Base-by-base conservation (phyloP, 2,113 vertebrate species). In the Lagopus leucura region DNA sequence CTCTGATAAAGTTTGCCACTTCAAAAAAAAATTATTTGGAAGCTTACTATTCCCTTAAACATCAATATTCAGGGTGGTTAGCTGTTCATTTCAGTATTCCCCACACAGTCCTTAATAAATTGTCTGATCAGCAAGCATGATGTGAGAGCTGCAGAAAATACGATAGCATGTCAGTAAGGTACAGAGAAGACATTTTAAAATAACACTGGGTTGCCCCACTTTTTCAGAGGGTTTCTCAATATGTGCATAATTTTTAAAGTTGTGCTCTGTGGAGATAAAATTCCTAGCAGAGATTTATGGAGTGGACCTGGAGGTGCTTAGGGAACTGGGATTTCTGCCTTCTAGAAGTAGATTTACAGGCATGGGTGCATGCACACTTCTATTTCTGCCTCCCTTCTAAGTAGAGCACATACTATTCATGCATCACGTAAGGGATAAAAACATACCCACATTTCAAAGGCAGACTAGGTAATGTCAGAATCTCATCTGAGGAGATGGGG, bases 61-160 rank as follows among this genome's bases (percentile, higher is more conserved):
- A 93, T 88, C 81, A 88, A 66, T 50, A 97, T 95, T 86, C 93
- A 22, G 45, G 65, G 75, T 24, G 36, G 69, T 47, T 86, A 36
- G 64, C 36, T 48, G 63, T 60, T 91, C 69, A 16, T 76, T 83
- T 93, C 90, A 70, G 45, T 64, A 92, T 94, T 97, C 90, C 67
- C 67, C 24, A 32, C 55, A 40, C 61, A 66, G 19, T 40, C 36
- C 69, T 73, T 83, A 81, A 89, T 81, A 96, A 96, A 96, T 82
- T 63, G 57, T 72, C 78, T 79, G 94, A 74, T 89, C 86, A 89
- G 74, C 86, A 61, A 89, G 67, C 75, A 66, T 66, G 78, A 86
- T 80, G 89, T 65, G 73, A 79, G 73, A 89, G 81, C 65, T 79
- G 78, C 38, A 81, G 83, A 88, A 96, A 92, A 89, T 76, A 91